A percentile compares a stretch with the other conserved stretches of the same genome.
phyloP scores from a whole-genome alignment of 2,113 vertebrate genomes.

The Mustela nigripes region DNA sequence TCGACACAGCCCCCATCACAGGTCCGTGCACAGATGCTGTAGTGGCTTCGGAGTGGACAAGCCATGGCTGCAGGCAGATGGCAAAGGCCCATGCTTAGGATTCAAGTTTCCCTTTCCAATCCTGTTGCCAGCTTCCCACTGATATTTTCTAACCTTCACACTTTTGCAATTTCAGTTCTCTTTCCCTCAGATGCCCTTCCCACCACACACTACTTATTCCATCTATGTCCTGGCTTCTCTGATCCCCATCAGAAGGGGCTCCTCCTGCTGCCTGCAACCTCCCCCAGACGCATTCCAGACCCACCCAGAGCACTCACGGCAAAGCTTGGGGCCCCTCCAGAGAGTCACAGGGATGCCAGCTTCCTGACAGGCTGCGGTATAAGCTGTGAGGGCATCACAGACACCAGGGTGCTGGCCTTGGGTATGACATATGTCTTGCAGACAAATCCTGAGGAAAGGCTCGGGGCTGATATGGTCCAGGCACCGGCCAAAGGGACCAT shows the following conservation, averaged over 20 bases:
- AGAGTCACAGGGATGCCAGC: constrained; percentile 79
- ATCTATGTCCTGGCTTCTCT: neutral
- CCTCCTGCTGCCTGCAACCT: neutral
- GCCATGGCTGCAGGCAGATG: constrained; percentile 70
- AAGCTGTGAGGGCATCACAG: constrained; percentile 87
- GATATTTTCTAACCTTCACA: neutral
- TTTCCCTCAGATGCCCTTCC: neutral
- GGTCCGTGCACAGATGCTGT: constrained; percentile 83
- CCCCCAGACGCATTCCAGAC: neutral
- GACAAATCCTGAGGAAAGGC: constrained; percentile 82
- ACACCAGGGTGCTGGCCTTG: constrained; percentile 77
- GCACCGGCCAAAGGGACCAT: constrained; percentile 87
- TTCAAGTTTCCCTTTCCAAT: neutral
- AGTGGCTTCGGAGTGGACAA: constrained; percentile 86
- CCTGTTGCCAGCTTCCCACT: neutral
- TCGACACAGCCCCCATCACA: constrained; percentile 83
- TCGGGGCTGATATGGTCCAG: constrained; percentile 79
- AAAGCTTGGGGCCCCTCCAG: constrained; percentile 87
- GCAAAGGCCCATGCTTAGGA: neutral
- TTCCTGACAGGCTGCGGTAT: constrained; percentile 84
- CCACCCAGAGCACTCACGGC: constrained; percentile 81
- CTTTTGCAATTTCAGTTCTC: neutral
- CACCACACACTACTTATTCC: neutral
- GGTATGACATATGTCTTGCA: constrained; percentile 84
- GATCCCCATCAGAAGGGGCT: neutral